Evolutionary conservation across 2,888 invertebrate species (phyloP).

Genomic region (Auanema freiburgensis): DNA sequence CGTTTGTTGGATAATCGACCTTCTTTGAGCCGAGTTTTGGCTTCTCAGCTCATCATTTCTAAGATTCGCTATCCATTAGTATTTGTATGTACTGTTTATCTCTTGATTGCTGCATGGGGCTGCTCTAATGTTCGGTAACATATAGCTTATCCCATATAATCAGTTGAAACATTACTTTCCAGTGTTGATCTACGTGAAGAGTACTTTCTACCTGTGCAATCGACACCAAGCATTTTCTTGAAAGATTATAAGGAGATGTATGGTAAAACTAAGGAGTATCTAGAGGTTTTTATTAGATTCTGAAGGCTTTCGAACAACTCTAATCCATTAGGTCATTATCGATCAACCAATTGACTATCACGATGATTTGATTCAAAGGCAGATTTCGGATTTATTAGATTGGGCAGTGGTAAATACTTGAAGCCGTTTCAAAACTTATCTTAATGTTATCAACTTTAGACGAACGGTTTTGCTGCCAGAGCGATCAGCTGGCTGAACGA

Average conservation of each 20-base stretch:
- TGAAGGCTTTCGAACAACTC: not conserved
- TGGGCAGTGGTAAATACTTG: constrained; percentile 30
- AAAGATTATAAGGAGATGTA: constrained; percentile 42
- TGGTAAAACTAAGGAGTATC: constrained; percentile 37
- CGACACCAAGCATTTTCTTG: constrained; percentile 38
- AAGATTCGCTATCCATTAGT: constrained; percentile 39
- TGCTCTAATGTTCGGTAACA: constrained; percentile 36
- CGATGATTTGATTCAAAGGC: constrained; percentile 25
- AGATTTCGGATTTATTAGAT: constrained; percentile 38
- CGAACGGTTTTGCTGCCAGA: constrained; percentile 53
- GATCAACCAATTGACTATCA: constrained; percentile 40
- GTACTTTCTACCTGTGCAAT: constrained; percentile 42
- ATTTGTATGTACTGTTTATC: constrained; percentile 48
- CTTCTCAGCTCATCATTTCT: constrained; percentile 24
- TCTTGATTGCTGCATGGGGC: constrained; percentile 53
- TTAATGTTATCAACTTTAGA: constrained; percentile 31
- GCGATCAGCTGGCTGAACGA: constrained; percentile 61
- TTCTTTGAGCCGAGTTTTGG: constrained; percentile 40
- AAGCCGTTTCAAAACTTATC: not conserved
- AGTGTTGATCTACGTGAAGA: constrained; percentile 46
- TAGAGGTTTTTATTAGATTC: constrained; percentile 21
- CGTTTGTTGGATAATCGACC: constrained; percentile 55
- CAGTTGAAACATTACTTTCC: not conserved
- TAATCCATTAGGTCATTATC: constrained; percentile 20
- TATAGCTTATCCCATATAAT: not conserved